phyloP scores from a whole-genome alignment of 1,140 invertebrate genomes.

The Drosophila pandora region DNA sequence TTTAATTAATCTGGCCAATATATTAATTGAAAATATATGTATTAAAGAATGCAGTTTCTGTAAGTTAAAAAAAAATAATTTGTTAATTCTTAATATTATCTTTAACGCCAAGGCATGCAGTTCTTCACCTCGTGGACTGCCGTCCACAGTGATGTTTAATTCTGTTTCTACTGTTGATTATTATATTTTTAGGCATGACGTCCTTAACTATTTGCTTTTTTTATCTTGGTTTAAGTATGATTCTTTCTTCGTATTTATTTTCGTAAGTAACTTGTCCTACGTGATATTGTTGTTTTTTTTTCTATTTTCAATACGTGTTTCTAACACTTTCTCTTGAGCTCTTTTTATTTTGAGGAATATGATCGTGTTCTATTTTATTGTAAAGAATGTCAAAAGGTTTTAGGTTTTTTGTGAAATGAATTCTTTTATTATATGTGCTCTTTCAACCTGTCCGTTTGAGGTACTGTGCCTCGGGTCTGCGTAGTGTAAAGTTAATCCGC shows the following conservation, averaged over 20 bases:
- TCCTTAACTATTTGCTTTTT: constrained; percentile 7
- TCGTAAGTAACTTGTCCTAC: constrained; percentile 6
- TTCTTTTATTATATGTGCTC: neutral
- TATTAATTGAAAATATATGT: too few relatives aligned
- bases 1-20: too few relatives aligned
- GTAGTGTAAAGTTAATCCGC: neutral
- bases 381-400: constrained; percentile 6
- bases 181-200: constrained; percentile 2
- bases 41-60: too few relatives aligned
- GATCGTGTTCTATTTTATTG: constrained; percentile 9
- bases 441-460: neutral
- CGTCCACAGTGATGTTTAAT: too few relatives aligned
- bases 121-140: too few relatives aligned
- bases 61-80: too few relatives aligned
- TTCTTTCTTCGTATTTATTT: constrained; percentile 6
- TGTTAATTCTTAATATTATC: too few relatives aligned
- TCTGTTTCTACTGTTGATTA: too few relatives aligned
- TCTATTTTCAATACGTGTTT: neutral
- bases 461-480: constrained; percentile 5
- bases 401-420: neutral
- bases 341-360: neutral
- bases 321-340: constrained; percentile 6
- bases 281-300: constrained; percentile 8
- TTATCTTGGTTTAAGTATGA: constrained; percentile 7
- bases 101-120: too few relatives aligned